Evolutionary conservation across 2,797 vertebrate species (phyloP).

Genomic region (Simalia tracyae): DNA sequence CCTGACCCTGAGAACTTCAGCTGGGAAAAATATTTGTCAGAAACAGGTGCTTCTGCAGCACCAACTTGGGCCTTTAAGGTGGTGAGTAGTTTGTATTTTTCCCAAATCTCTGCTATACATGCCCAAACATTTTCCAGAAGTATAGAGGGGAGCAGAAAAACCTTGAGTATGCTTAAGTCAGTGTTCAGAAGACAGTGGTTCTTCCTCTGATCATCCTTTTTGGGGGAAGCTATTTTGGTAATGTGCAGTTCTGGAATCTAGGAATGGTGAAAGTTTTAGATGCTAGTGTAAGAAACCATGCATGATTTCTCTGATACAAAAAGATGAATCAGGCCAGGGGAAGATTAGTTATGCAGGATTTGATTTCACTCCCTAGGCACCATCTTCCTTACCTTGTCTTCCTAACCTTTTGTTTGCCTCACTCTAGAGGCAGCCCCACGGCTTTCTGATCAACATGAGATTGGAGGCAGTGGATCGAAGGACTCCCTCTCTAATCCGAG

Average conservation of each 20-base stretch:
- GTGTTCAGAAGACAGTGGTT: background rate
- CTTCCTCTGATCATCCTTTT: background rate
- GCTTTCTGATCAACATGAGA: constrained; percentile 93
- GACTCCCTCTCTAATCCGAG: constrained; percentile 89
- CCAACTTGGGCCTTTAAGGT: constrained; percentile 87
- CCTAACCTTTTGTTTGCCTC: background rate
- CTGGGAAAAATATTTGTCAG: constrained; percentile 92
- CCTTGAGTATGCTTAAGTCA: background rate
- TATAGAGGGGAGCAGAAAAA: background rate
- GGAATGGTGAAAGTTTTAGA: background rate
- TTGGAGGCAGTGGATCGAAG: constrained; percentile 93
- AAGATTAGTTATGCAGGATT: background rate
- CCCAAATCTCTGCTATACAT: background rate
- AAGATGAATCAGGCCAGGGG: background rate
- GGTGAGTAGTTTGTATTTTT: constrained; percentile 73
- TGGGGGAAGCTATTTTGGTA: background rate
- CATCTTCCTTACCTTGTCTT: constrained; percentile 3
- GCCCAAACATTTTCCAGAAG: constrained; percentile 16
- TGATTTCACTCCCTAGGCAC: background rate
- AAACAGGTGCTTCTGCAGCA: constrained; percentile 88
- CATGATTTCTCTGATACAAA: background rate
- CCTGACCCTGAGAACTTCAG: constrained; percentile 90
- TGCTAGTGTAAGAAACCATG: background rate
- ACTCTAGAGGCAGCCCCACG: constrained; percentile 84
- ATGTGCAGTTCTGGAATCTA: background rate